phyloP scores from a whole-genome alignment of 2,113 vertebrate species.

The Bolborhynchus lineola region DNA sequence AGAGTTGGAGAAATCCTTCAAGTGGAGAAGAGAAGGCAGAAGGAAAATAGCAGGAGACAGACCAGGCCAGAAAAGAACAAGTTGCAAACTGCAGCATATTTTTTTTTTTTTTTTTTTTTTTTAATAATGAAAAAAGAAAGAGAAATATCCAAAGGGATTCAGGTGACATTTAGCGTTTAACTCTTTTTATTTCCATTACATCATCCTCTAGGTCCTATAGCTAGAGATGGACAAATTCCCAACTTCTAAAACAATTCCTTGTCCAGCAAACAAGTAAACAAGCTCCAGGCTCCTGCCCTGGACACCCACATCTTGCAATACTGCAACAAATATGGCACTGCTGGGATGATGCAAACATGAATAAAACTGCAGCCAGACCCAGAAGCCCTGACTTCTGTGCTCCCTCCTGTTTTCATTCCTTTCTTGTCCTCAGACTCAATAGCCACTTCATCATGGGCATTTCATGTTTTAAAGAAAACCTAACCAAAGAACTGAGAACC shows the following conservation, averaged over 20 bases:
- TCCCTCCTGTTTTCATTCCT: background rate
- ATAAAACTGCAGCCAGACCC: background rate
- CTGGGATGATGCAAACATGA: background rate
- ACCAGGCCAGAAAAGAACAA: background rate
- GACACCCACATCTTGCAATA: background rate
- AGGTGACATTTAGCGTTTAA: background rate
- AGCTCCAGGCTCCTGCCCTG: background rate
- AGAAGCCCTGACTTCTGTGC: background rate
- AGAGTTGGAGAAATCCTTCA: background rate
- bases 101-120: background rate
- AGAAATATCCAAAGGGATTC: background rate
- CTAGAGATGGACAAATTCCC: background rate
- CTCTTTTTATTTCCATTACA: background rate
- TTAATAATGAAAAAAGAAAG: background rate
- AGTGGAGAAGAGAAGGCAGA: background rate
- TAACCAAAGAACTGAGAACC: background rate
- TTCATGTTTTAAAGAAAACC: background rate
- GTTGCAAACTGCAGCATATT: background rate
- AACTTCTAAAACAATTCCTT: background rate
- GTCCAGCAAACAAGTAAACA: background rate
- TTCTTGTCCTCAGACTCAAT: background rate
- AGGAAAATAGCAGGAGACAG: background rate
- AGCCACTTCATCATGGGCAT: background rate
- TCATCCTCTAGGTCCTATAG: background rate
- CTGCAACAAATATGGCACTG: background rate